These are phyloP conservation scores for Orthonychiurus folsomi DNA, from an alignment of 2,888 invertebrate species.

Conservation along the genomic window DNA sequence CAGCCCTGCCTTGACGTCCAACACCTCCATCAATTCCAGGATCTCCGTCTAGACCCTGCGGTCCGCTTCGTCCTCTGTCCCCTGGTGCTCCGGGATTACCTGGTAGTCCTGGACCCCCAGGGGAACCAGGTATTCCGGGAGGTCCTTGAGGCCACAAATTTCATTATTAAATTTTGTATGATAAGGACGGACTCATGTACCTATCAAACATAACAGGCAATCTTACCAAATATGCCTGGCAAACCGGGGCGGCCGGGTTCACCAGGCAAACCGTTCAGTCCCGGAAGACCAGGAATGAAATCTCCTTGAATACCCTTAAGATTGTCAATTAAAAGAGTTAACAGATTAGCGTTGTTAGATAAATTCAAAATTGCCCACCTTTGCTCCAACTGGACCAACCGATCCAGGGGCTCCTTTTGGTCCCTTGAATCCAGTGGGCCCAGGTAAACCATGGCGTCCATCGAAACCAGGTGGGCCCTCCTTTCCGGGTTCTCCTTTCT, in stretches of 20 bases:
- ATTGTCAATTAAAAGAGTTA: neutral
- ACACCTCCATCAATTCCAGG: conserved; percentile 19
- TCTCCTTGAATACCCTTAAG: conserved; percentile 43
- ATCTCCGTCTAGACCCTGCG: conserved; percentile 24
- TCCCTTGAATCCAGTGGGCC: conserved; percentile 16
- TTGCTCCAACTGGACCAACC: conserved; percentile 25
- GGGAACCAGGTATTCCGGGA: conserved; percentile 23
- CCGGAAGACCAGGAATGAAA: conserved; percentile 48
- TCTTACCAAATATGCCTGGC: conserved; percentile 46
- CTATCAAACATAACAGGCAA: too few species aligned
- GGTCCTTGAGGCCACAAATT: too few species aligned
- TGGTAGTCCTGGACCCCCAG: conserved; percentile 42
- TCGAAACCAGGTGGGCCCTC: neutral
- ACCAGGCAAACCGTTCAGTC: conserved; percentile 52
- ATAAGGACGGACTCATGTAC: neutral
- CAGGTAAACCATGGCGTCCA: neutral
- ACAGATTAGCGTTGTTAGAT: neutral
- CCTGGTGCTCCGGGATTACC: conserved; percentile 37
- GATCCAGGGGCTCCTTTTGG: conserved; percentile 24
- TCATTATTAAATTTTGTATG: too few species aligned
- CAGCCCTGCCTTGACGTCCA: conserved; percentile 23
- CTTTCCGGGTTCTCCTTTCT: neutral
- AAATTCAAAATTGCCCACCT: conserved; percentile 13
- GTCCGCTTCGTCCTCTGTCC: conserved; percentile 40
- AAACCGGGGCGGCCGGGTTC: conserved; percentile 54